A percentile compares a stretch with the other conserved stretches of the same genome.
Evolutionary conservation across 2,797 vertebrate species (phyloP).

Genomic region (Mormyrops attenuatus): DNA sequence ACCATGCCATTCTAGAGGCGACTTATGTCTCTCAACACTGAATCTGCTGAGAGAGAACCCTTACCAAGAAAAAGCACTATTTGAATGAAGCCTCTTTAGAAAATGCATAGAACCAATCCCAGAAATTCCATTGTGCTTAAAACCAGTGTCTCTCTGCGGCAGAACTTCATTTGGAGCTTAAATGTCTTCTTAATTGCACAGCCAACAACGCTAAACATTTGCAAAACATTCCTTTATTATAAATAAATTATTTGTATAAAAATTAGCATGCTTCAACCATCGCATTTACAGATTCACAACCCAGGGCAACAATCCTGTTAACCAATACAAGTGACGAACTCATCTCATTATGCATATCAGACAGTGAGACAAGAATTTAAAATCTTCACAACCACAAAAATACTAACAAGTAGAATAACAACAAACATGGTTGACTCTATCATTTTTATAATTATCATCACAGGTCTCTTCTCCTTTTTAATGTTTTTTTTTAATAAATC

Average conservation of each 20-base stretch:
- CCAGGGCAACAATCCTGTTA: constrained; percentile 76
- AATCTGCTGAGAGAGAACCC: background rate
- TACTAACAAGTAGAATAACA: constrained; percentile 88
- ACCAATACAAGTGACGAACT: constrained; percentile 77
- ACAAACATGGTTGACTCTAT: constrained; percentile 77
- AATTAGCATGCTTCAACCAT: constrained; percentile 91
- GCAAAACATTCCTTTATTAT: constrained; percentile 99
- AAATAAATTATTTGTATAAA: constrained; percentile 99
- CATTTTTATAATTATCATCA: constrained; percentile 38
- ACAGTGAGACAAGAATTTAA: constrained; percentile 84
- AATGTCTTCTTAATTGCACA: constrained; percentile 38
- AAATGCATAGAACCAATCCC: background rate
- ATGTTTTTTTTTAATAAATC: background rate
- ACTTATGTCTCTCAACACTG: background rate
- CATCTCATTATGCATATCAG: constrained; percentile 77
- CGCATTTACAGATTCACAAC: constrained; percentile 85
- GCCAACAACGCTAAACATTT: constrained; percentile 72
- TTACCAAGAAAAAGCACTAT: background rate
- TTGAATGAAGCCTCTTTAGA: background rate
- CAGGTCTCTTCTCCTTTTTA: constrained; percentile 6
- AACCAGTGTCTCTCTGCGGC: background rate
- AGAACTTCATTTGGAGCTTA: background rate
- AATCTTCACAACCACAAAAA: constrained; percentile 84
- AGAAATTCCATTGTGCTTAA: background rate
- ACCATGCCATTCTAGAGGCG: background rate